Base-by-base conservation (phyloP, 2,888 invertebrate genomes). In the Blastobasis adustella region DNA sequence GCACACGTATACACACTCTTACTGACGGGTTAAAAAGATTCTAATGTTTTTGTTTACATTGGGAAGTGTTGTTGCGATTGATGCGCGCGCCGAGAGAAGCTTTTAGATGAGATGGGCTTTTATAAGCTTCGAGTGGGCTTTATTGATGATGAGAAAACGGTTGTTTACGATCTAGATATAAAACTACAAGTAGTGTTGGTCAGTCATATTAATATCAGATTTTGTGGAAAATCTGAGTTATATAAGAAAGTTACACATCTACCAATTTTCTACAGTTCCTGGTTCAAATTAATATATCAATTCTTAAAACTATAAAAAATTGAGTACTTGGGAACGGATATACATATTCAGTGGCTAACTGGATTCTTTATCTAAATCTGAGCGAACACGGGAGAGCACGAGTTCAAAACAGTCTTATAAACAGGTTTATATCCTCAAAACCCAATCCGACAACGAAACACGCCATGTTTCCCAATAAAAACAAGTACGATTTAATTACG, bases 31-130 rank as follows among this genome's bases (percentile, higher is more conserved):
- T 84, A 79, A 84, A 86, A 85, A 85, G 82, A 81, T 82, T 81
- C 73, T 73, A 65, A 68, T 84, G 83, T 84, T 86, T 82, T 85
- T 86, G 85, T 86, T 86, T 86, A 82, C 71, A 71, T 68, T 82
- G 67, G 61, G 68, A 73, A 82, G 80, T 78, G 76, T 75, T 72
- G 76, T 73, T 74, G 74, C 71, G 66, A 66, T 66, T 58, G 67
- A 64, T 55, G 58, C 69, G 84, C 54, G 58, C 69, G 84, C 70
- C 76, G 83, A 84, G 69, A 72, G 82, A 84, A 73, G 82, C 86
- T 83, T 77, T 85, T 82, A 78, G 72, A 44, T 41, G 37, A 41
- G 37, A 49, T 47, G 44, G 10, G 45, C 42, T 53, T 53, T 47
- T 46, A 50, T 54, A 38, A 49, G 49, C 41, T 43, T 42, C 9